phyloP scores from a whole-genome alignment of 1,140 invertebrate species.

The Drosophila auraria region DNA sequence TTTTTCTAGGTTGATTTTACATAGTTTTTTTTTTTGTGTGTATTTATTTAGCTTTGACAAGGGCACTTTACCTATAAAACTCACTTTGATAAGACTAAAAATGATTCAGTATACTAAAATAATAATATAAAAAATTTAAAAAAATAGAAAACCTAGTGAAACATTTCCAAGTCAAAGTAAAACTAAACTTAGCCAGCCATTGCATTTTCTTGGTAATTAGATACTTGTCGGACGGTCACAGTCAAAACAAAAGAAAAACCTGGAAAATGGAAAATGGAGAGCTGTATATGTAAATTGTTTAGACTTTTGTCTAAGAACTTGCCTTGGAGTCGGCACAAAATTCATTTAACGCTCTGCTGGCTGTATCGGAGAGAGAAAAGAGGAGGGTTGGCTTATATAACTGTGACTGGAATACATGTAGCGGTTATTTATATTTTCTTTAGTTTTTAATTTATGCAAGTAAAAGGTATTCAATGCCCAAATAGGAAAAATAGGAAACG shows the following conservation, averaged over 20 bases:
- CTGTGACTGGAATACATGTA: slow-evolving; percentile 34
- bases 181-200: slow-evolving; percentile 31
- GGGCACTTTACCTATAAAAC: slow-evolving; percentile 50
- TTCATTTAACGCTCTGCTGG: slow-evolving; percentile 70
- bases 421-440: background rate
- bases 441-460: slow-evolving; percentile 8
- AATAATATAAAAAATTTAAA: background rate
- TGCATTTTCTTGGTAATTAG: slow-evolving; percentile 70
- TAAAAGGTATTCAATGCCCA: slow-evolving; percentile 13
- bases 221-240: slow-evolving; percentile 45
- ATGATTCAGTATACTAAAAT: background rate
- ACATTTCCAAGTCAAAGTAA: slow-evolving; percentile 4
- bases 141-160: slow-evolving; percentile 1
- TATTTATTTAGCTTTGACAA: slow-evolving; percentile 27
- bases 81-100: slow-evolving; percentile 52
- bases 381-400: slow-evolving; percentile 24
- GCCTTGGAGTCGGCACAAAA: slow-evolving; percentile 44
- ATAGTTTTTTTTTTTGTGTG: too few relatives aligned
- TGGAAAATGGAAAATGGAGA: slow-evolving; percentile 1
- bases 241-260: slow-evolving; percentile 33
- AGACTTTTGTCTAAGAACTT: slow-evolving; percentile 25
- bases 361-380: slow-evolving; percentile 4
- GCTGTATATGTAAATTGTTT: slow-evolving; percentile 21
- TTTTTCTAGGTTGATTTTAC: too few relatives aligned
- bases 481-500: slow-evolving; percentile 5